Base-by-base conservation (phyloP, 64 coral and sea anemone species). In the Montipora efflorescens region DNA sequence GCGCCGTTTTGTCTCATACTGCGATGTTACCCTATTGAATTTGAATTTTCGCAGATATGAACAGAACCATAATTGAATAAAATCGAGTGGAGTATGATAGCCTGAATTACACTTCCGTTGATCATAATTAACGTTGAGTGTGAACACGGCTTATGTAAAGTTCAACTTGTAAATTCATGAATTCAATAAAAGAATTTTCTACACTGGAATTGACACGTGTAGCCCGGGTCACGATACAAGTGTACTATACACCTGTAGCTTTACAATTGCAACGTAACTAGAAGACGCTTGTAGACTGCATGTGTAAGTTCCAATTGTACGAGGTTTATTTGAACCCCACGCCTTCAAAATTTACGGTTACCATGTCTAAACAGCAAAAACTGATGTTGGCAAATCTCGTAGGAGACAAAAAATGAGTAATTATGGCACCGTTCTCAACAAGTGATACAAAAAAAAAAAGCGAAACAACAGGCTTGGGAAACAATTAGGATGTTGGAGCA, bases 371-470 rank as follows among this genome's bases (percentile, higher is more conserved):
- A 62, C 18, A 11, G 59, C 58, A 84, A 43, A 62, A 84, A 43
- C 6, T 84, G 48, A 28, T 66, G 53, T 67, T 64, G 19, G 55
- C 81, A 23, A 21, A 84, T 21, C 57, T 84, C 13, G 53, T 67
- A 48, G 67, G 81, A 44, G 53, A 66, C 18, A 62, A 84, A 8
- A 84, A 84, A 67, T 2, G 22, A 18, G 44, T 84, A 59, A 10
- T 84, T 36, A 44, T 52, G 20, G 81, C 58, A 64, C 55, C 81
- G 8, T 84, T 84, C 62, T 83, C 52, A 13, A 11, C 46, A 19
- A 84, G 2, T 59, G 81, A 44, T 28, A 84, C 81, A n/a, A n/a
- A n/a, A n/a, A 22, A 84, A 84, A 66, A 84, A 84, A 55, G 45
- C 21, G 8, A 62, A 84, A 67, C 55, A 84, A 67, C 55, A 67